Evolutionary conservation across 2,888 invertebrate genomes (phyloP).

Genomic region (Onchidella celtica): DNA sequence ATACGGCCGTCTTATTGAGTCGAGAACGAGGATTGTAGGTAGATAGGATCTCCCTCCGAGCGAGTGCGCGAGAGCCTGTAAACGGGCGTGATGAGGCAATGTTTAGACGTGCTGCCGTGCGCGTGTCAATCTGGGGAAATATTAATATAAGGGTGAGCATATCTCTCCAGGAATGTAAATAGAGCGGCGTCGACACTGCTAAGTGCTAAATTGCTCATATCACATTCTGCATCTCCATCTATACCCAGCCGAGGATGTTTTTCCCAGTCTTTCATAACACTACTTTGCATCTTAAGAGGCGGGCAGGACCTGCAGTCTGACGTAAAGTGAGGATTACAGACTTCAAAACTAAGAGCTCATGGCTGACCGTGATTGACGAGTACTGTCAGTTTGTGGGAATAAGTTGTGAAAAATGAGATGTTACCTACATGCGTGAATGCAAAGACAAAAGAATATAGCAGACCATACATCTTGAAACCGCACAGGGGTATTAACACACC

Average conservation of each 20-base stretch:
- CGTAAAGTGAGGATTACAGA: background rate
- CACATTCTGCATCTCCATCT: conserved; percentile 25
- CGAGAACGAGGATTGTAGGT: conserved; percentile 31
- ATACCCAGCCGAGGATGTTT: conserved; percentile 23
- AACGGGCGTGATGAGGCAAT: conserved; percentile 29
- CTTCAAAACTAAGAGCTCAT: no score
- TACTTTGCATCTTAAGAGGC: background rate
- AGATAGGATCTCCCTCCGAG: conserved; percentile 39
- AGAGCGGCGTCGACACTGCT: conserved; percentile 43
- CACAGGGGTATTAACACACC: no score
- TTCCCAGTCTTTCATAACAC: conserved; percentile 18
- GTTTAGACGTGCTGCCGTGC: conserved; percentile 35
- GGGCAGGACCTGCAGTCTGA: background rate
- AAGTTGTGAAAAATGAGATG: no score
- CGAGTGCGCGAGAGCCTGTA: conserved; percentile 15
- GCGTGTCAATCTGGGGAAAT: conserved; percentile 47
- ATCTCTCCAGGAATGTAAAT: conserved; percentile 43
- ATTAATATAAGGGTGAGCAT: conserved; percentile 46
- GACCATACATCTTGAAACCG: no score
- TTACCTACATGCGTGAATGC: no score
- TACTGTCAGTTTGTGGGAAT: no score
- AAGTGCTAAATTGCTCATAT: conserved; percentile 49
- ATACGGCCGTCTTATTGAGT: conserved; percentile 41
- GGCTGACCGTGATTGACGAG: no score
- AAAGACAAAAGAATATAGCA: no score